A percentile compares a stretch with the other conserved stretches of the same genome.
These are phyloP conservation scores for Volucella inflata DNA, from an alignment of 2,888 invertebrate genomes.

Conservation along the genomic window DNA sequence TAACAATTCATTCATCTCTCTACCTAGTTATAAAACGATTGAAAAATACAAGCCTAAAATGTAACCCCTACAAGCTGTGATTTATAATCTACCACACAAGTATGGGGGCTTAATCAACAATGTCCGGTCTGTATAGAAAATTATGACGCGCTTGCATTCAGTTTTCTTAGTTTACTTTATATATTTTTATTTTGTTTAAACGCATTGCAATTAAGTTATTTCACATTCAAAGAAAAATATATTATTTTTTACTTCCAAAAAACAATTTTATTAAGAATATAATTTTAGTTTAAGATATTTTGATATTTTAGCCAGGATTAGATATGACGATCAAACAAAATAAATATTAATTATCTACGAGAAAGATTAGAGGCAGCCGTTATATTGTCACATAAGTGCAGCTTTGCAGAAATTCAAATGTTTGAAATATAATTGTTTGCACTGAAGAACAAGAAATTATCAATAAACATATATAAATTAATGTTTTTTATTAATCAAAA, in stretches of 20 bases:
- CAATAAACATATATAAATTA: too few relatives aligned
- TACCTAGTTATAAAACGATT: constrained; percentile 46
- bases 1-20: constrained; percentile 35
- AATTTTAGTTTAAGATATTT: too few relatives aligned
- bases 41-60: constrained; percentile 52
- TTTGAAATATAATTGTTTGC: too few relatives aligned
- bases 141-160: constrained; percentile 70
- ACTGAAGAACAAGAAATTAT: too few relatives aligned
- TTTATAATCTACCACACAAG: constrained; percentile 63
- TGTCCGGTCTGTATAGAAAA: constrained; percentile 71
- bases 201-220: constrained; percentile 52
- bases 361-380: too few relatives aligned
- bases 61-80: constrained; percentile 71
- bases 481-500: too few relatives aligned
- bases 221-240: constrained; percentile 42
- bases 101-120: constrained; percentile 74
- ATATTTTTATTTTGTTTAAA: constrained; percentile 26
- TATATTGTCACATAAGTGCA: too few relatives aligned
- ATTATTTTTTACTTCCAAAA: constrained; percentile 11
- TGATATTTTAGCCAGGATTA: too few relatives aligned
- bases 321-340: too few relatives aligned
- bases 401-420: too few relatives aligned
- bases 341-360: too few relatives aligned
- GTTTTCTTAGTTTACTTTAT: constrained; percentile 24
- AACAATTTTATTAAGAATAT: neutral